A percentile compares a stretch with the other conserved stretches of the same genome.
Conservation (phyloP, 2,888 invertebrate genomes). For the Slavum lentiscoides region DNA sequence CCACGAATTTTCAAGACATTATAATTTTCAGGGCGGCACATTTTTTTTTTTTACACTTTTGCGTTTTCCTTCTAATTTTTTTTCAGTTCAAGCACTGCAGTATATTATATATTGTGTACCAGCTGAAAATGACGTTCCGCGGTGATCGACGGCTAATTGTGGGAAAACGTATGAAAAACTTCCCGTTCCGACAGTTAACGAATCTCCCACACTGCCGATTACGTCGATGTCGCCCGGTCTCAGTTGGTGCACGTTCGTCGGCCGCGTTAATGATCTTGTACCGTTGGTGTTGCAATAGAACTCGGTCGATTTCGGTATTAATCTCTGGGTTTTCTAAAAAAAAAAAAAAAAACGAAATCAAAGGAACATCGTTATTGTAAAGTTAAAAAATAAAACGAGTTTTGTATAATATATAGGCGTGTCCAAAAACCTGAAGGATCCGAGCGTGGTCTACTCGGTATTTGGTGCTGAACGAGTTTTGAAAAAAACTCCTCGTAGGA, state of each 20-base stretch:
- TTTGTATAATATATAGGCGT: too few species aligned
- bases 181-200: conserved; percentile 66
- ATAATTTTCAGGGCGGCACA: too few species aligned
- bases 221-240: conserved; percentile 69
- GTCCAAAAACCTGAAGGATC: not conserved
- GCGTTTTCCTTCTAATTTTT: too few species aligned
- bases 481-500: not conserved
- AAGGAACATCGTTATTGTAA: too few species aligned
- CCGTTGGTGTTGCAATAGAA: conserved; percentile 60
- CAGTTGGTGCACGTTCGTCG: conserved; percentile 64
- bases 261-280: conserved; percentile 59
- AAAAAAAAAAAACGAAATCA: not conserved
- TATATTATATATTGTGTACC: too few species aligned
- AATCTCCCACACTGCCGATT: conserved; percentile 67
- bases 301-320: conserved; percentile 57
- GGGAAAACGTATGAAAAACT: conserved; percentile 61
- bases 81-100: too few species aligned
- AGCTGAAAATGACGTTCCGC: conserved; percentile 63
- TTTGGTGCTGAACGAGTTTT: not conserved
- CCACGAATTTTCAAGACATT: too few species aligned
- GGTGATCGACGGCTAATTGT: conserved; percentile 62
- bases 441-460: not conserved
- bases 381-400: too few species aligned
- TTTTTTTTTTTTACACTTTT: too few species aligned
- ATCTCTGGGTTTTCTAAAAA: conserved; percentile 57